Base-by-base conservation (phyloP, 2,888 invertebrate species). In the Acanthosepion pharaonis region DNA sequence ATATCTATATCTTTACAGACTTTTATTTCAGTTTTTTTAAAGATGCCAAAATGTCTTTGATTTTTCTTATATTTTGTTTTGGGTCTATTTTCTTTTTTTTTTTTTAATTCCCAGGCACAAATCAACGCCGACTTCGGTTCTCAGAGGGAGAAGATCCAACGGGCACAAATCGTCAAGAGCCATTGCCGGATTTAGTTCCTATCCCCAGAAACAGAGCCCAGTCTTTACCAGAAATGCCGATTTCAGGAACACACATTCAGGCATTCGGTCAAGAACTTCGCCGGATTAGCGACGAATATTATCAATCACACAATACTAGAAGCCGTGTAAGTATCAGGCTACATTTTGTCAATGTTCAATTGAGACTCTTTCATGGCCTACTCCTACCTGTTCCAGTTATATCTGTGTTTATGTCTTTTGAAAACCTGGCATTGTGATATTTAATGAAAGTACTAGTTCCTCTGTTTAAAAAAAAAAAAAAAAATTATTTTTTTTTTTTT, bases 121-220 rank as follows among this genome's bases (percentile, higher is more conserved):
- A 53, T 48, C 48, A 55, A 42, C 33, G 53, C 15, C 94, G 94
- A 5, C 94, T n/a, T 15, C 48, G 51, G n/a, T 94, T 55, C 33
- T 94, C 94, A 5, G 94, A 94, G 33, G 94, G 94, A 42, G 94
- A 94, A 94, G 94, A 94, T 33, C 48, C 94, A n/a, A 59, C 20
- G 28, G 28, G 15, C 20, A 15, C 55, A 25, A 28, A 48, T 48
- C 55, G 94, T 28, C 94, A 59, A n/a, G 94, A 94, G 18, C 94
- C 94, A 6, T 42, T 94, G 94, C 94, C 94, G 5, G 94, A 94
- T 64, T 18, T 94, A 48, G 94, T 94, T 28, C 94, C 94, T 8
- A 55, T 94, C n/a, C 64, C 94, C 28, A 53, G 94, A 48, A 55
- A 94, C 94, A 33, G 94, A 23, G 55, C 94, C 6, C 55, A 64